Evolutionary conservation across 2,888 invertebrate genomes (phyloP), one percentile per base, ranked within the genome.

Genomic region (Pristionchus entomophagus): DNA sequence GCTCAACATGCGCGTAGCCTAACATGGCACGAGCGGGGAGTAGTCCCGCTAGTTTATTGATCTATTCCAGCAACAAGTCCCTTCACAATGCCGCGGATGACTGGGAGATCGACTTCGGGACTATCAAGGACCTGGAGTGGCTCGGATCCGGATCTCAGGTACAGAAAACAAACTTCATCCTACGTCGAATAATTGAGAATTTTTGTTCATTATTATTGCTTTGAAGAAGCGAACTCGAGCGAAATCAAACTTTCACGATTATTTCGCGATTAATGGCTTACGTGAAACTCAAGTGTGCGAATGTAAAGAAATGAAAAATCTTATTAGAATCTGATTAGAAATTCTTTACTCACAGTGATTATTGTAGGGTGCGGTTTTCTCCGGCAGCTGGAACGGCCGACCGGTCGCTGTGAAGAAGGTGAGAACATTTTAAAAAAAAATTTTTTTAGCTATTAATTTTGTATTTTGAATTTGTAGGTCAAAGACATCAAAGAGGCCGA

Each of bases 91-190:
- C 83, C 53, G 87, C 85, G 49, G 91, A 91, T 94, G 96, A 96
- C 91, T 98, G 98, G 98, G 97, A 98, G 94, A 97, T 98, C 88
- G 96, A 97, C 0, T 97, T 97, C 94, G 97, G 98, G 93, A 95
- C 96, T 29, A 97, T 99, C 88, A 96, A 96, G 84, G 96, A 97
- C 91, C 95, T 98, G 86, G 96, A 96, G 92, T 98, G 97, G 96
- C 94, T 99, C 85, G 98, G 98, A 0, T 96, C 97, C 87, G 99
- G 99, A 0, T 97, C 98, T 8, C 98, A 99, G 94, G 98, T 86
- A 35, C 8, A 77, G n/a, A n/a, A n/a, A n/a, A n/a, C n/a, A n/a
- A n/a, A n/a, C n/a, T n/a, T n/a, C n/a, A n/a, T n/a, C n/a, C n/a
- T n/a, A n/a, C n/a, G n/a, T n/a, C n/a, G n/a, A n/a, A n/a, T n/a